Base-by-base conservation (phyloP, 2,113 vertebrate genomes). In the Toxostoma redivivum region DNA sequence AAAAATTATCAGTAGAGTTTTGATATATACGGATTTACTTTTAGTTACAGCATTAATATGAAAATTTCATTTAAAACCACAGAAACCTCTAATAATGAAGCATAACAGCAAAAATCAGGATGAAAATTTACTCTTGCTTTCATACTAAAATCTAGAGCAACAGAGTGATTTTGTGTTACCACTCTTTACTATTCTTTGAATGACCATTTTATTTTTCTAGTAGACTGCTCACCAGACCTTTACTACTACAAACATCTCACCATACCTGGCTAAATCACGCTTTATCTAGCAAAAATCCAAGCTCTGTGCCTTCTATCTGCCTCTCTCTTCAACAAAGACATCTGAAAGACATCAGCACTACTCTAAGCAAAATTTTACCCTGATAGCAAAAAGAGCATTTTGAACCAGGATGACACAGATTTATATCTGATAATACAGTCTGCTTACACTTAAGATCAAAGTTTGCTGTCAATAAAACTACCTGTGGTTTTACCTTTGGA, bases 401-500 rank as follows among this genome's bases (percentile, higher is more conserved):
- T 76, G 50, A 86, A 80, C 7, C 28, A 30, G 30, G 42, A 76
- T 70, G 83, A 95, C 24, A 94, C 11, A 72, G 53, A 25, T 50
- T 71, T 66, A 10, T 17, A 78, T 12, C 37, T 76, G 91, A 77
- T 44, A 91, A 91, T 22, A 53, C 21, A 64, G 45, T 8, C 23
- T 73, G 74, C 88, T 84, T 31, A 95, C 48, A 80, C 42, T 21
- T 28, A 50, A 72, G 50, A 19, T 61, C 10, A 37, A 80, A 57
- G 21, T 51, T 77, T 80, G 44, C n/a, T 27, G 53, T 82, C 62
- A 90, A 65, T 65, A 65, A 93, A 97, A 91, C 15, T 28, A 60
- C 33, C 23, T 28, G 90, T 11, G 1, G 35, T 80, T 89, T 95
- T 98, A 99, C 99, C 99, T 99, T 98, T 9, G 97, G 97, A 67